These are phyloP conservation scores for Macroramphosus scolopax DNA, from an alignment of 2,797 vertebrate species.

Conservation along the genomic window DNA sequence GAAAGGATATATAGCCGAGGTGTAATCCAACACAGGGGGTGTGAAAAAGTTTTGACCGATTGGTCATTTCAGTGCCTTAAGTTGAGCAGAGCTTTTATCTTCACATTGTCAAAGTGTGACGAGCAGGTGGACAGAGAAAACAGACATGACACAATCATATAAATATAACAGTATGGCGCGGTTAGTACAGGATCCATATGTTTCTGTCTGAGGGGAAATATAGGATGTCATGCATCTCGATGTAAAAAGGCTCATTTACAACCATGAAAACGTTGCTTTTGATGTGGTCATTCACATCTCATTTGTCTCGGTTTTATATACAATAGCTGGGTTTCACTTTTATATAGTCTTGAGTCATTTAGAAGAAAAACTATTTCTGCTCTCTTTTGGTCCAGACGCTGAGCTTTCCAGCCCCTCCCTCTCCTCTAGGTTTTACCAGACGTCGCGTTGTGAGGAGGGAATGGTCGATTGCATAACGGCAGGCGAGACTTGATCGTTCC, in stretches of 20 bases:
- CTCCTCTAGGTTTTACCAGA: conserved; percentile 67
- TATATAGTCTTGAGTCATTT: conserved; percentile 67
- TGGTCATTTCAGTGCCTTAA: too few relatives aligned
- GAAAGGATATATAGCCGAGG: conserved; percentile 35
- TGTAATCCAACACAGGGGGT: conserved; percentile 53
- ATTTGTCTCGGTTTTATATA: conserved; percentile 44
- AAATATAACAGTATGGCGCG: conserved; percentile 51
- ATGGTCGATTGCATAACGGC: conserved; percentile 77
- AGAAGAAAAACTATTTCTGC: conserved; percentile 61
- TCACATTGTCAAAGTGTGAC: conserved; percentile 35
- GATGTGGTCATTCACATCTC: conserved; percentile 61
- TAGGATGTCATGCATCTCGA: conserved; percentile 66
- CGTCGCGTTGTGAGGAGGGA: conserved; percentile 69
- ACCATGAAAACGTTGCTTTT: conserved; percentile 60
- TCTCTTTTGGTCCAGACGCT: conserved; percentile 66
- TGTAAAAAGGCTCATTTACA: conserved; percentile 69
- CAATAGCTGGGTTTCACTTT: conserved; percentile 52
- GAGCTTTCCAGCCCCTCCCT: conserved; percentile 58
- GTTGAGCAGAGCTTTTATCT: conserved; percentile 31
- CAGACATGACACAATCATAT: conserved; percentile 68
- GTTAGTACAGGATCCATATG: conserved; percentile 67
- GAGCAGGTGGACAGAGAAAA: conserved; percentile 57
- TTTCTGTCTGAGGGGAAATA: conserved; percentile 66
- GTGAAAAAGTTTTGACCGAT: conserved; percentile 55
- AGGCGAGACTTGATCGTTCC: conserved; percentile 74